These are phyloP conservation scores for Gopherus flavomarginatus DNA, from an alignment of 2,113 vertebrate species.

Conservation along the genomic window DNA sequence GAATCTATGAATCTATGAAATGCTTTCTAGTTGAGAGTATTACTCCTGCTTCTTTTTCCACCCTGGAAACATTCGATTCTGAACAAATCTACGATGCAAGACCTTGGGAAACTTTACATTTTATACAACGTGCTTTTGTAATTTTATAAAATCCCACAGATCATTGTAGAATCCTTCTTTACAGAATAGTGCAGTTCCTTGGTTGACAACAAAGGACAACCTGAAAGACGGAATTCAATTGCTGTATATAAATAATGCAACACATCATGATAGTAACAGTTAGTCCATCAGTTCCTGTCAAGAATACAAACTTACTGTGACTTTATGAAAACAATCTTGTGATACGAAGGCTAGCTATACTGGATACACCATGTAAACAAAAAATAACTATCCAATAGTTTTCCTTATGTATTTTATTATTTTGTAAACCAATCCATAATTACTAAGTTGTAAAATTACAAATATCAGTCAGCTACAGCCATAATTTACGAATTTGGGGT, in stretches of 20 bases:
- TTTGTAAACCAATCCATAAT: accelerated
- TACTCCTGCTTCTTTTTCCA: background rate
- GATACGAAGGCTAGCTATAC: conserved; percentile 1
- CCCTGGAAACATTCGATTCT: background rate
- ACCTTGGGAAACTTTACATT: background rate
- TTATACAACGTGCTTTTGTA: background rate
- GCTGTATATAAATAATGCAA: conserved; percentile 63
- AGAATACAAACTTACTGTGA: conserved; percentile 4
- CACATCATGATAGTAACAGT: background rate
- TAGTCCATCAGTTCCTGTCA: conserved; percentile 58
- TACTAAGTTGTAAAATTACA: background rate
- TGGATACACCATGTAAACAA: background rate
- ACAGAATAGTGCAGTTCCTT: background rate
- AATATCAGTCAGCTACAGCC: accelerated
- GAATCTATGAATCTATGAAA: background rate
- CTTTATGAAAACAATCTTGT: conserved; percentile 39
- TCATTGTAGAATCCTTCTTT: background rate
- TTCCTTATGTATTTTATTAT: accelerated
- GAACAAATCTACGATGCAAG: background rate
- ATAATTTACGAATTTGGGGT: background rate
- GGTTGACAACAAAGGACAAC: conserved; percentile 64
- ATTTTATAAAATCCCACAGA: background rate
- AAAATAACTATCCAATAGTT: background rate
- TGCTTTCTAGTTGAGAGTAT: background rate
- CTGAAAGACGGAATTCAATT: conserved; percentile 14